phyloP scores from a whole-genome alignment of 37 sponge, comb jelly and placozoan genomes.

The Halichondria panicea region DNA sequence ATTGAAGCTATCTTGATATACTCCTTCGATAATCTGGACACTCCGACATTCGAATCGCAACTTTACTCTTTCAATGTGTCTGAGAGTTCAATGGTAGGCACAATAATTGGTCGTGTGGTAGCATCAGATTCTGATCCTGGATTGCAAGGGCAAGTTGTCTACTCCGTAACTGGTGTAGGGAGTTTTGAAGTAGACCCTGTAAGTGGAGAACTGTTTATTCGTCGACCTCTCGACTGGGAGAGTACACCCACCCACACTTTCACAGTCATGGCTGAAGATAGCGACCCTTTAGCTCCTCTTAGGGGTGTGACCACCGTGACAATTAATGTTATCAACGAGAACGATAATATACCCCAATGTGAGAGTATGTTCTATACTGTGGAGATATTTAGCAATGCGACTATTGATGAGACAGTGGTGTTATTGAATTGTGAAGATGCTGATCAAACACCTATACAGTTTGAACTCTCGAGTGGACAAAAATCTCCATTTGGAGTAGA shows the following conservation, averaged over 20 bases:
- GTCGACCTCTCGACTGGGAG: conserved; percentile 36
- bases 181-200: conserved; percentile 18
- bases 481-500: conserved; percentile 8
- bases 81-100: conserved; percentile 48
- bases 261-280: conserved; percentile 55
- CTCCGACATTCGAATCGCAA: conserved; percentile 39
- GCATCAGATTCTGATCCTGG: conserved; percentile 68
- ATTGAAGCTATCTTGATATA: conserved; percentile 29
- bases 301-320: conserved; percentile 26
- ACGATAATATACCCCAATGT: conserved; percentile 69
- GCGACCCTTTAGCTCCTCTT: conserved; percentile 45
- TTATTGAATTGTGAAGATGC: conserved; percentile 6
- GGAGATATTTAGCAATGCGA: neutral
- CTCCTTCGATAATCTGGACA: conserved; percentile 46
- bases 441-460: conserved; percentile 7
- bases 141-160: conserved; percentile 47
- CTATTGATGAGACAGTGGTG: conserved; percentile 3
- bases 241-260: conserved; percentile 2
- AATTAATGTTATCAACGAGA: conserved; percentile 55
- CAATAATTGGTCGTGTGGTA: conserved; percentile 9
- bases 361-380: conserved; percentile 5
- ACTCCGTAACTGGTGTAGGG: conserved; percentile 30
- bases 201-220: conserved; percentile 22
- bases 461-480: neutral
- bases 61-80: conserved; percentile 24